Percentiles rank a stretch among this genome's conserved stretches.
Evolutionary conservation across 2,797 vertebrate species (phyloP).

Genomic region (Malacoctenus gilli): DNA sequence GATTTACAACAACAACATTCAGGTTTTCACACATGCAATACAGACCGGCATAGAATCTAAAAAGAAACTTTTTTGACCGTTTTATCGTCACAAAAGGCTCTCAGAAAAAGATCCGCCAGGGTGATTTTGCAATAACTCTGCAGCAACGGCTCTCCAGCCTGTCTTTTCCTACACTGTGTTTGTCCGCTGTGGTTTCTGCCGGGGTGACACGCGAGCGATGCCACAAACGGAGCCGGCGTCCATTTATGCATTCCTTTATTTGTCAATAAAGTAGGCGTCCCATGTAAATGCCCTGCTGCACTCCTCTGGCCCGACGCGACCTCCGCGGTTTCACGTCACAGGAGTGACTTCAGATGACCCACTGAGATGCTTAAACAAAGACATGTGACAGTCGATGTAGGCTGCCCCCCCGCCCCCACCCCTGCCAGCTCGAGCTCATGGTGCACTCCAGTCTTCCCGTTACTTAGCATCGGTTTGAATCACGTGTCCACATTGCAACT

Average conservation of each 20-base stretch:
- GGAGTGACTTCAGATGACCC: slow-evolving; percentile 46
- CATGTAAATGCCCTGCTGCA: slow-evolving; percentile 24
- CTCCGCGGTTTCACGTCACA: slow-evolving; percentile 37
- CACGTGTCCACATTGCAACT: neutral
- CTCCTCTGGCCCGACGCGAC: slow-evolving; percentile 19
- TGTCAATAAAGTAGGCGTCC: slow-evolving; percentile 12
- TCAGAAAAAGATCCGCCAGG: slow-evolving; percentile 10
- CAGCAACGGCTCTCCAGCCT: slow-evolving; percentile 18
- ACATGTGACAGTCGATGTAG: slow-evolving; percentile 31
- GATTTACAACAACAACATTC: slow-evolving; percentile 11
- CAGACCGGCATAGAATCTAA: slow-evolving; percentile 4
- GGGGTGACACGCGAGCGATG: slow-evolving; percentile 24
- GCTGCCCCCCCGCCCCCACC: slow-evolving; percentile 4
- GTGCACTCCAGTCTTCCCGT: too few relatives aligned
- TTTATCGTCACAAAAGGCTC: slow-evolving; percentile 13
- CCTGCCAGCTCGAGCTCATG: slow-evolving; percentile 1
- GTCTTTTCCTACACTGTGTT: slow-evolving; percentile 22
- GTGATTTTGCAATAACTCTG: slow-evolving; percentile 18
- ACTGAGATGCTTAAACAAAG: slow-evolving; percentile 21
- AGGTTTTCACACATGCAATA: slow-evolving; percentile 4
- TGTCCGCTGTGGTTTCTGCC: neutral
- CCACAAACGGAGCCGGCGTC: slow-evolving; percentile 18
- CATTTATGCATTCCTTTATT: slow-evolving; percentile 6
- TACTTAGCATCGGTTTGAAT: too few relatives aligned
- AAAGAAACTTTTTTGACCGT: slow-evolving; percentile 9